Evolutionary conservation across 2,113 vertebrate genomes (phyloP).

Genomic region (Leucoraja erinaceus): DNA sequence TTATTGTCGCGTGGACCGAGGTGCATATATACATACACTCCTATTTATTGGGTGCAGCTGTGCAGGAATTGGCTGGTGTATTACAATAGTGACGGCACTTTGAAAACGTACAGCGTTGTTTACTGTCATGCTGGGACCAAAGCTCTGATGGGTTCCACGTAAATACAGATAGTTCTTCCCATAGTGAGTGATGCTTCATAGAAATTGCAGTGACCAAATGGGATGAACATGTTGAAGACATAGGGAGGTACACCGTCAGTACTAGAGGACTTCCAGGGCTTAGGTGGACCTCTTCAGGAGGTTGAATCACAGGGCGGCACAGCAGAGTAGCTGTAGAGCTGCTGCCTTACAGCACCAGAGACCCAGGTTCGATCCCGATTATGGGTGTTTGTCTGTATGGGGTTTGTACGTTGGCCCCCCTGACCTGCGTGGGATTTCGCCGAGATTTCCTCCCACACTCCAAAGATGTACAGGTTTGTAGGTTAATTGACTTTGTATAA

Average conservation of each 20-base stretch:
- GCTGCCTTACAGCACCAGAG: no score
- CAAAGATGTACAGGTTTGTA: no score
- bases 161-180: neutral
- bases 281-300: neutral
- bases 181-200: neutral
- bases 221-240: neutral
- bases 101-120: neutral
- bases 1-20: no score
- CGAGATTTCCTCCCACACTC: no score
- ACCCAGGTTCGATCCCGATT: no score
- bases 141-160: neutral
- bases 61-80: neutral
- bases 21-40: no score
- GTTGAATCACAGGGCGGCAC: neutral
- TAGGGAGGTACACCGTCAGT: neutral
- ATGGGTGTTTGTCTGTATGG: no score
- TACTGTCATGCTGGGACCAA: neutral
- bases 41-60: no score
- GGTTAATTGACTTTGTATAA: no score
- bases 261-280: neutral
- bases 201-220: neutral
- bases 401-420: no score
- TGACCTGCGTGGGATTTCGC: no score
- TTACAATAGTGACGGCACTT: neutral
- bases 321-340: no score